Evolutionary conservation across 1,140 invertebrate genomes (phyloP).

Genomic region (Pectinophora gossypiella): DNA sequence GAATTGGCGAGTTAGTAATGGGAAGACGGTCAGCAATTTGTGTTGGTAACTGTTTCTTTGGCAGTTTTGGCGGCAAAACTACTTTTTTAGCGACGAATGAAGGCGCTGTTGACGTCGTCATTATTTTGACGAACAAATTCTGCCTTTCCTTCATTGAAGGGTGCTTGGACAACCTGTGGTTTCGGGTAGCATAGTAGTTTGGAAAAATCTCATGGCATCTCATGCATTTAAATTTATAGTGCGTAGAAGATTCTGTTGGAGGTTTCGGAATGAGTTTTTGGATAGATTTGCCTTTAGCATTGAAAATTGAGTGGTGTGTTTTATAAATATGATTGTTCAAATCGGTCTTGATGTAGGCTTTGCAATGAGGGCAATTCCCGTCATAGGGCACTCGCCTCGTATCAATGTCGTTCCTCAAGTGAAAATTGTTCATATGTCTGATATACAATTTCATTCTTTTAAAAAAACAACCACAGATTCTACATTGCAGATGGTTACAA

Average conservation of each 20-base stretch:
- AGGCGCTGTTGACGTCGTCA: neutral
- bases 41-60: neutral
- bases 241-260: neutral
- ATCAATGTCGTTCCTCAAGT: neutral
- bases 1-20: constrained; percentile 4
- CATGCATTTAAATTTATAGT: neutral
- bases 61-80: neutral
- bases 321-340: neutral
- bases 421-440: neutral
- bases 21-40: neutral
- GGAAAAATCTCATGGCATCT: neutral
- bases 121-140: neutral
- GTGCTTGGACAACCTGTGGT: neutral
- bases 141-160: neutral
- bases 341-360: neutral
- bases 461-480: neutral
- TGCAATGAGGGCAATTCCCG: neutral
- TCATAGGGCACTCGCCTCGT: neutral
- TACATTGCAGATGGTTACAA: neutral
- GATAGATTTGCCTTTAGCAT: neutral
- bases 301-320: neutral
- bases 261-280: neutral
- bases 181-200: neutral
- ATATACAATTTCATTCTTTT: neutral
- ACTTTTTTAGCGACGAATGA: neutral